A percentile compares a stretch with the other conserved stretches of the same genome.
Conservation (phyloP, 2,888 invertebrate species). For the Temnothorax rugatulus region DNA sequence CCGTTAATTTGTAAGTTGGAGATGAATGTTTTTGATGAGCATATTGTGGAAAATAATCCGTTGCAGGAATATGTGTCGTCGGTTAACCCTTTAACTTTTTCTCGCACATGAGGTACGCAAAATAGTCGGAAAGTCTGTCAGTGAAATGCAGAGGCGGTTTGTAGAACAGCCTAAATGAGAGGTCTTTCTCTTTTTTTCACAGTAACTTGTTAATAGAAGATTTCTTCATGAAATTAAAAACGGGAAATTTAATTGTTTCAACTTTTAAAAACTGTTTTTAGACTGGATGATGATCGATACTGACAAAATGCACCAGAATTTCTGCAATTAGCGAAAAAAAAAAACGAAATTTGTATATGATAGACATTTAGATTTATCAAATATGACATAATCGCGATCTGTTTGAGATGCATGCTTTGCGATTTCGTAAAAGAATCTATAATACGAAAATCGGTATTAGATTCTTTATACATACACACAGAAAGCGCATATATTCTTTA, state of each 20-base stretch:
- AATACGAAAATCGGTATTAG: background rate
- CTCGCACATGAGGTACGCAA: background rate
- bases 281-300: background rate
- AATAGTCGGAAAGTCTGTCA: background rate
- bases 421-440: constrained; percentile 20
- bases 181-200: background rate
- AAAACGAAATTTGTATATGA: background rate
- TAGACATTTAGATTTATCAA: constrained; percentile 4
- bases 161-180: background rate
- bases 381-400: background rate
- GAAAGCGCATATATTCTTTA: constrained; percentile 11
- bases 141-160: background rate
- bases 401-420: background rate
- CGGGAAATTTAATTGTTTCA: constrained; percentile 6
- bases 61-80: constrained; percentile 4
- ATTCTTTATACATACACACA: background rate
- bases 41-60: constrained; percentile 39
- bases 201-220: background rate
- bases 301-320: constrained; percentile 10
- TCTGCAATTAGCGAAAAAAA: background rate
- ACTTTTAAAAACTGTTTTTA: constrained; percentile 5
- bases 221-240: background rate
- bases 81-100: constrained; percentile 52
- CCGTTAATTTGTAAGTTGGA: constrained; percentile 68
- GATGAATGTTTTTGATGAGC: constrained; percentile 18